Base-by-base conservation (phyloP, 2,797 vertebrate species). In the Pampus argenteus region DNA sequence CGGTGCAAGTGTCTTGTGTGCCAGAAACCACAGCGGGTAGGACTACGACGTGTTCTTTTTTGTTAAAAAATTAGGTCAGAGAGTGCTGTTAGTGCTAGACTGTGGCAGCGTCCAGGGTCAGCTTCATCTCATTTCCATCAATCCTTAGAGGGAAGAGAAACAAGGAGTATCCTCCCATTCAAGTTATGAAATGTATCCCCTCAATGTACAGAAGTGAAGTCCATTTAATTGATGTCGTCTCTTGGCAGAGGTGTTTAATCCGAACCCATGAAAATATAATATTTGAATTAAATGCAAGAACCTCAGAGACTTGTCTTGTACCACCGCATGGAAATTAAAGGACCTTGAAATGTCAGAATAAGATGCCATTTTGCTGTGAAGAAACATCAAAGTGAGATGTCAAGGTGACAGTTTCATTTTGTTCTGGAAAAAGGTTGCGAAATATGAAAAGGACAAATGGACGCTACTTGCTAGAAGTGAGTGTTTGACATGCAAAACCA, bases 41-140 rank as follows among this genome's bases (percentile, higher is more conserved):
- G 31, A 81, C 36, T 31, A 6, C 78, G 79, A 75, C 74, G 51
- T 75, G 79, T 85, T 60, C 29, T 52, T 83, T 82, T 85, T 71
- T 81, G 57, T 82, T 69, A 13, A 83, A 75, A 87, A 88, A 91
- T 71, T 23, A 86, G 89, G 88, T 91, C 87, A 90, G 78, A 76
- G 78, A 82, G 81, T 85, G n/a, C n/a, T 81, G 82, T 86, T 81
- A 76, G 72, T 60, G 64, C 66, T 60, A 44, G 58, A 54, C 40
- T 64, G 79, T 51, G 63, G 44, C 76, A 48, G 66, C 75, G 65
- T 74, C 57, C 36, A 56, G 74, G 86, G 87, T 91, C 85, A 85
- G 71, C 71, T 83, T 71, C 86, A 88, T 89, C 87, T 89, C 74
- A 80, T 89, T 86, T 81, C 86, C 66, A 86, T 88, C 81, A 88